Evolutionary conservation across 2,888 invertebrate genomes (phyloP).

Genomic region (Platynereis dumerilii): DNA sequence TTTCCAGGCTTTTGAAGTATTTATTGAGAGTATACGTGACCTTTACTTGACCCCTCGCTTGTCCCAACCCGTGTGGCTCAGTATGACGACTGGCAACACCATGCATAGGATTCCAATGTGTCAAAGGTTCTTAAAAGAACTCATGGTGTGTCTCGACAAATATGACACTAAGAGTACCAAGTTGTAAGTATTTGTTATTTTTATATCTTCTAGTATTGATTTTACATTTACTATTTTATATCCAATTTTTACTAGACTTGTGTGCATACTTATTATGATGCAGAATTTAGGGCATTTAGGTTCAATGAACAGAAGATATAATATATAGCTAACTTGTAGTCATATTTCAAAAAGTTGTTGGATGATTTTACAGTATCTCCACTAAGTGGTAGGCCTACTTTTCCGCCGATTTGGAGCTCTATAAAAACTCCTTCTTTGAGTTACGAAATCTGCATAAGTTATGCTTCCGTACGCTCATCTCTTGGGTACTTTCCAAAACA

Average conservation of each 20-base stretch:
- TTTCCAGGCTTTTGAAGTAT: conserved; percentile 56
- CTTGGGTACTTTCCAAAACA: too few relatives aligned
- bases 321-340: too few relatives aligned
- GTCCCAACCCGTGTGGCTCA: conserved; percentile 73
- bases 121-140: conserved; percentile 60
- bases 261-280: too few relatives aligned
- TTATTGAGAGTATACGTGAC: conserved; percentile 71
- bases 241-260: neutral
- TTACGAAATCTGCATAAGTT: too few relatives aligned
- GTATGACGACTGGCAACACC: conserved; percentile 67
- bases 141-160: conserved; percentile 58
- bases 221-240: neutral
- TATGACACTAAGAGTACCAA: conserved; percentile 86
- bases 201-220: neutral
- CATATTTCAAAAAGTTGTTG: too few relatives aligned
- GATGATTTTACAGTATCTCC: too few relatives aligned
- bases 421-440: too few relatives aligned
- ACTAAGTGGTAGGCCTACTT: too few relatives aligned
- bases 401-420: too few relatives aligned
- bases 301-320: too few relatives aligned
- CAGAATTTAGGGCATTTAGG: too few relatives aligned
- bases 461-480: too few relatives aligned
- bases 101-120: conserved; percentile 57
- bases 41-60: conserved; percentile 74
- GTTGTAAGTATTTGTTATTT: conserved; percentile 70